phyloP scores from a whole-genome alignment of 2,113 vertebrate species.

The Apeltes quadracus region DNA sequence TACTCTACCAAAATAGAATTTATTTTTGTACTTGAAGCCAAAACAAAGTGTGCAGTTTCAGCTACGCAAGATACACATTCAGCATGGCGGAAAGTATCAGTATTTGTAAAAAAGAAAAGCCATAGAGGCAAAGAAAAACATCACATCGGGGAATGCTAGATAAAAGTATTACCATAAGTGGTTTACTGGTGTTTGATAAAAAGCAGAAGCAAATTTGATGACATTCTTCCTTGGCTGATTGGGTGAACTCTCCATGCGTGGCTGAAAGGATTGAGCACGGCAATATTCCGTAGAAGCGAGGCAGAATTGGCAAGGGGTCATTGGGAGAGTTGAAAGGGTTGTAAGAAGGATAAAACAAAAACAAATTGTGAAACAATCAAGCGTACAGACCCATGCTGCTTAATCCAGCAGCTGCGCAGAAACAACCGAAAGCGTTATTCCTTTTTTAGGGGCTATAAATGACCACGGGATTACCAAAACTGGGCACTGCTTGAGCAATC shows the following conservation, averaged over 20 bases:
- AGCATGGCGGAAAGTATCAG: constrained; percentile 14
- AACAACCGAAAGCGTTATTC: constrained; percentile 33
- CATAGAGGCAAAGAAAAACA: constrained; percentile 18
- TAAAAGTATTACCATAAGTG: constrained; percentile 43
- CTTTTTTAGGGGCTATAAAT: constrained; percentile 44
- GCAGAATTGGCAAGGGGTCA: constrained; percentile 36
- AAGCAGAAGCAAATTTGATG: constrained; percentile 39
- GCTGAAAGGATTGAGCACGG: constrained; percentile 32
- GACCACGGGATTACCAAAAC: constrained; percentile 62
- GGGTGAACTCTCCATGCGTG: constrained; percentile 31
- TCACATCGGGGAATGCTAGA: constrained; percentile 7
- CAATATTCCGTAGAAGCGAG: constrained; percentile 35
- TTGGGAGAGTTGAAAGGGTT: constrained; percentile 3
- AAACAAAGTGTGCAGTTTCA: constrained; percentile 2
- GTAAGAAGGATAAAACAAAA: constrained; percentile 42
- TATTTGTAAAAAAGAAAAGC: constrained; percentile 20
- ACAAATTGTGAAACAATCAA: constrained; percentile 36
- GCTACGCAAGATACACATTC: constrained; percentile 13
- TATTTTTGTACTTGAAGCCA: constrained; percentile 9
- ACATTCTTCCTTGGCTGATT: constrained; percentile 49
- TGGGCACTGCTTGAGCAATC: constrained; percentile 36
- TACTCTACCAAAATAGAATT: not conserved
- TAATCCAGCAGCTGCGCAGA: constrained; percentile 42
- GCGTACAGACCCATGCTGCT: not conserved
- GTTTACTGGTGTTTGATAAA: constrained; percentile 41